phyloP scores from a whole-genome alignment of 1,140 invertebrate species.

The Drosophila lini region DNA sequence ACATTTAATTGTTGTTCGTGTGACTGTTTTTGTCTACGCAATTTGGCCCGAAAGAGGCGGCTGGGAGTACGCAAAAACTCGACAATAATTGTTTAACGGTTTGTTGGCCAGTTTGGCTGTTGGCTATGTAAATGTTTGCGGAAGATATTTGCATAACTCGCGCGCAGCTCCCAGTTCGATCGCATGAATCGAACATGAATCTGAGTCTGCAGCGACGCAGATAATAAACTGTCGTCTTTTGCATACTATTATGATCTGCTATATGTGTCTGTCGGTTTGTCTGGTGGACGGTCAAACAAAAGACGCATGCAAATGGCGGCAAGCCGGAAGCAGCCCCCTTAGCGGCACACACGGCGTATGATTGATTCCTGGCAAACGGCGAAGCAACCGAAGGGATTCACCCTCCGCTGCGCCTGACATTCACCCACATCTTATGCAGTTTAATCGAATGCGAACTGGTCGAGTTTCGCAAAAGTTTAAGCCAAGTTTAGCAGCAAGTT shows the following conservation, averaged over 20 bases:
- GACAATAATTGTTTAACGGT: conserved; percentile 76
- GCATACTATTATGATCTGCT: conserved; percentile 59
- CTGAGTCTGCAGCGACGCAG: conserved; percentile 32
- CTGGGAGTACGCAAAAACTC: conserved; percentile 40
- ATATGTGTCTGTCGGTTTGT: conserved; percentile 11
- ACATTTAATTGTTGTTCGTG: conserved; percentile 50
- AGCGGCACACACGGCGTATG: conserved; percentile 55
- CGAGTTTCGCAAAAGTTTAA: conserved; percentile 21
- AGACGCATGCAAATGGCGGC: conserved; percentile 38
- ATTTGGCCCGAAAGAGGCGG: conserved; percentile 17
- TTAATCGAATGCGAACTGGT: conserved; percentile 33
- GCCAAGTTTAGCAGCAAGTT: conserved; percentile 48
- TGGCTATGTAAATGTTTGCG: conserved; percentile 77
- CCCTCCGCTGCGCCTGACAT: conserved; percentile 17
- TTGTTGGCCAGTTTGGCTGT: conserved; percentile 41
- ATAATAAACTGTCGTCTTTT: conserved; percentile 63
- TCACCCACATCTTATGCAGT: conserved; percentile 40
- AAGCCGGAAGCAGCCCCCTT: conserved; percentile 13
- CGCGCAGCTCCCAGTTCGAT: conserved; percentile 28
- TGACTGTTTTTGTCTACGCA: conserved; percentile 32
- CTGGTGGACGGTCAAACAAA: conserved; percentile 45
- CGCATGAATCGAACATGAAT: conserved; percentile 24
- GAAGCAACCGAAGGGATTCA: conserved; percentile 26
- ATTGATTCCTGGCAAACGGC: conserved; percentile 44
- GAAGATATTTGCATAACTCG: conserved; percentile 74